Conservation (phyloP, 2,113 vertebrate genomes). For the Physeter macrocephalus region DNA sequence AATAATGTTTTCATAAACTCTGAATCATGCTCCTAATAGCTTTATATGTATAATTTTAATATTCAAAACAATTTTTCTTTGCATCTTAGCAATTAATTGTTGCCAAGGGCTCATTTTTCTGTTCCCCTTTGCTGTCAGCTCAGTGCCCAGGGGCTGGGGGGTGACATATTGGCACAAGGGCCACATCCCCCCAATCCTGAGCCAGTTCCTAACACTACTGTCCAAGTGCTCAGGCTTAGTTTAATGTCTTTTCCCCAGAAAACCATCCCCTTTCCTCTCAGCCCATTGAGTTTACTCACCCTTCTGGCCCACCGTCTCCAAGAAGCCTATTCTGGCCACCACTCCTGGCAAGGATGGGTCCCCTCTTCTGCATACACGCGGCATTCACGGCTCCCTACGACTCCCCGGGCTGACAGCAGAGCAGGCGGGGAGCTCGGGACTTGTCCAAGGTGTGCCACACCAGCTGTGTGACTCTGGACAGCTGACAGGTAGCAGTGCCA, state of each 20-base stretch:
- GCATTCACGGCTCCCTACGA: rapidly evolving
- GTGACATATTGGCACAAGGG: background rate
- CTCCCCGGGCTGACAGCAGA: background rate
- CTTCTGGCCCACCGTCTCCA: rapidly evolving
- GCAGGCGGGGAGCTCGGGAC: background rate
- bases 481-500: background rate
- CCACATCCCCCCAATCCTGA: background rate
- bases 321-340: background rate
- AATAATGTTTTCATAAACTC: constrained; percentile 71
- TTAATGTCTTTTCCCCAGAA: background rate
- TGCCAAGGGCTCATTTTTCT: background rate
- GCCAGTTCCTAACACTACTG: background rate
- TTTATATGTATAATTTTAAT: constrained; percentile 53
- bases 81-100: constrained; percentile 43
- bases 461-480: background rate
- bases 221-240: background rate
- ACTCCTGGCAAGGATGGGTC: rapidly evolving
- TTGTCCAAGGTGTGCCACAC: background rate
- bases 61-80: constrained; percentile 58
- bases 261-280: background rate
- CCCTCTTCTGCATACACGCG: rapidly evolving
- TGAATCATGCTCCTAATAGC: constrained; percentile 57
- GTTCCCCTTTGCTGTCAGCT: background rate
- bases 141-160: background rate
- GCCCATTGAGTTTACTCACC: background rate